Evolutionary conservation across 1,140 invertebrate species (phyloP), one percentile per base, ranked within the genome.

Genomic region (Drosophila kanapiae): DNA sequence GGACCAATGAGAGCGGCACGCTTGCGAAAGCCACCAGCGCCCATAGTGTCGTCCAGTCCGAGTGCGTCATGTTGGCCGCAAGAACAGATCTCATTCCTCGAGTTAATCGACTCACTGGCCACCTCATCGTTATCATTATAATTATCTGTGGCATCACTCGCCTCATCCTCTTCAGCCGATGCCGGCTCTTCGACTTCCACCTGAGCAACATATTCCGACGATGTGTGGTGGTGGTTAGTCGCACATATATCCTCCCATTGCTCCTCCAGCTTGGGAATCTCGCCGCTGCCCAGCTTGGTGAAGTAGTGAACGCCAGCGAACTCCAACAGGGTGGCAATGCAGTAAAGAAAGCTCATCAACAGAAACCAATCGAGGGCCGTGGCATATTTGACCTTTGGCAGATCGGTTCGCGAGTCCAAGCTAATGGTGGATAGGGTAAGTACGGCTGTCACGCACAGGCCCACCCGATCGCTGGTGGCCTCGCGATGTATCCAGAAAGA

Each of bases 401-500:
- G 93, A 93, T 98, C 97, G 2, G 96, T 98, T 45, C 98, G 94
- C 1, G 97, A 98, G 93, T 99, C 98, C 53, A 99, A 93, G 81
- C 97, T 98, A 72, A 99, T 98, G 5, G 97, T 98, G 0, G 97
- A 98, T 4, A 98, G 94, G 0, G 98, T 98, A 45, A 99, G 94
- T 8, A 99, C 97, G 0, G 98, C 97, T 0, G 97, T 99, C 8
- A 98, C 98, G 23, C 98, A 98, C 33, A 95, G 92, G 2, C 95
- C 95, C 1, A 95, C 95, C 4, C 95, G 93, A 78, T 95, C 95
- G 69, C 96, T 95, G 1, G 97, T 98, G 0, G 98, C 98, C 93
- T 99, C 98, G 29, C 98, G 94, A 94, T 99, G 98, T 80, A 99
- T 98, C 97, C 98, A 99, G 92, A 99, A 99, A 0, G 97, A 98